Percentiles rank a stretch among this genome's conserved stretches.
phyloP scores from a whole-genome alignment of 2,113 vertebrate genomes.

The Phocoena sinus region DNA sequence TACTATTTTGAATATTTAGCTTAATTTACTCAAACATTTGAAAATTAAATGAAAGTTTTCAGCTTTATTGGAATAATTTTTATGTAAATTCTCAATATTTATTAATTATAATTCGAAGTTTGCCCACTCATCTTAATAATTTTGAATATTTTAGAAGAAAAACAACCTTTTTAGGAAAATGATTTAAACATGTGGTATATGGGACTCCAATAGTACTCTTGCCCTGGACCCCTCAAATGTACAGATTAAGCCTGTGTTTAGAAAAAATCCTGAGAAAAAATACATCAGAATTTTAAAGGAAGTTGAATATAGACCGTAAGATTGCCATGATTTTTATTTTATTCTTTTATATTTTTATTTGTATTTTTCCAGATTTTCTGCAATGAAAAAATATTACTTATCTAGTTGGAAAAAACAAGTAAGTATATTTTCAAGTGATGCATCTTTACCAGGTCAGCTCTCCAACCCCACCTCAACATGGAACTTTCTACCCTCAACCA shows the following conservation, averaged over 20 bases:
- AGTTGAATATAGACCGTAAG: neutral
- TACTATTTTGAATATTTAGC: conserved; percentile 33
- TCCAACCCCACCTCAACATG: neutral
- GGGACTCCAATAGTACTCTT: neutral
- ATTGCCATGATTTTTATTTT: neutral
- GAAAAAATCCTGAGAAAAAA: conserved; percentile 6
- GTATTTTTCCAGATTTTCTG: conserved; percentile 4
- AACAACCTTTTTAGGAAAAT: neutral
- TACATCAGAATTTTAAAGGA: neutral
- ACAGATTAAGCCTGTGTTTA: neutral
- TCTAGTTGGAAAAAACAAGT: neutral
- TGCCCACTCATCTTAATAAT: neutral
- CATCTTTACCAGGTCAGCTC: neutral
- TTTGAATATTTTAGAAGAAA: conserved; percentile 41
- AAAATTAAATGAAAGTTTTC: conserved; percentile 18
- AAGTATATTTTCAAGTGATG: neutral
- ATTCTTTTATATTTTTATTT: neutral
- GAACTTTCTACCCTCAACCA: neutral
- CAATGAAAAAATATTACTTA: neutral
- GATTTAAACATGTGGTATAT: neutral
- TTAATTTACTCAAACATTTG: conserved; percentile 2
- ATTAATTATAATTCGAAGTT: conserved; percentile 24
- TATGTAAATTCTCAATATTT: conserved; percentile 37
- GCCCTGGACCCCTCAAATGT: neutral
- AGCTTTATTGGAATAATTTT: conserved; percentile 18